Evolutionary conservation across 2,888 invertebrate genomes (phyloP), one percentile per base, ranked within the genome.

Genomic region (Sarcophaga variegata): DNA sequence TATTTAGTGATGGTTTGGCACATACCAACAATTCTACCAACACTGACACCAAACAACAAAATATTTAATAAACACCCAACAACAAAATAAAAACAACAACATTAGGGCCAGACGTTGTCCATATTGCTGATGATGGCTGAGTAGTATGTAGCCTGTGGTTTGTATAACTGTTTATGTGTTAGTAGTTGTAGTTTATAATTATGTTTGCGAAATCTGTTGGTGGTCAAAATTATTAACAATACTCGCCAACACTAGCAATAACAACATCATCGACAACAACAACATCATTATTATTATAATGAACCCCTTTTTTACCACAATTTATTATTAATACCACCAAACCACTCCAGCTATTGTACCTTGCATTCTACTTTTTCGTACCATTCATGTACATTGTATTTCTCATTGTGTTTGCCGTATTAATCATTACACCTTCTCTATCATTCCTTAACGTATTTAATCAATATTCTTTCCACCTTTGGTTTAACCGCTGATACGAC

Each of bases 1-100:
- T 81, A 74, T 86, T 86, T 83, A 69, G 83, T 69, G 66, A 63
- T 81, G 85, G 70, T 62, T 79, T 63, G 60, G 69, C 70, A 64
- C 63, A 27, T 3, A 54, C 8, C 14, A 67, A 37, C n/a, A 75
- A 75, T 49, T 22, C 67, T 60, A 69, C 45, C 63, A 76, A 66
- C 25, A 69, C 17, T 20, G 74, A 47, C 49, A 71, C 78, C 70
- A 75, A 75, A 77, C 63, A 69, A 45, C 72, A 78, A 72, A 37
- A 62, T 62, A 8, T 62, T 62, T 62, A 8, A n/a, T 45, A 37
- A 37, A 37, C 1, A 37, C 8, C 8, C 37, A 77, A 45, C 47
- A 70, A 83, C 64, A 74, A 74, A 77, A 72, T 72, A 22, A 77
- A 81, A 71, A 27, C 47, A 71, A 71, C 71, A 71, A 54, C 62